These are phyloP conservation scores for Himalopsyche kuldschensis DNA, from an alignment of 2,888 invertebrate genomes.

Conservation along the genomic window DNA sequence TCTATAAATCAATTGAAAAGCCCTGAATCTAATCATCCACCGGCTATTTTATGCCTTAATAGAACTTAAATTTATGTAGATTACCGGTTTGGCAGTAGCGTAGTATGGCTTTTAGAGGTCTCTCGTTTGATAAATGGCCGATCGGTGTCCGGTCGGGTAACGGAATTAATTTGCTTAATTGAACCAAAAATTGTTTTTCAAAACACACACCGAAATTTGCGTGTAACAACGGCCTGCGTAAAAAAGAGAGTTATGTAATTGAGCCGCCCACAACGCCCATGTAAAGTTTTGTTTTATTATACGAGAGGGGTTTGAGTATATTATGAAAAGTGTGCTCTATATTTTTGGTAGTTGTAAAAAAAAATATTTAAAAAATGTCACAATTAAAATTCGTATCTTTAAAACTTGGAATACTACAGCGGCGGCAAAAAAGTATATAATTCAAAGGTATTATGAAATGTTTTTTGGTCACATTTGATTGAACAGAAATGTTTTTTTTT, in stretches of 20 bases:
- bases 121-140: constrained; percentile 26
- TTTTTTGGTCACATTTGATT: too few relatives aligned
- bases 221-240: background rate
- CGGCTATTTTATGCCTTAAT: constrained; percentile 4
- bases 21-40: background rate
- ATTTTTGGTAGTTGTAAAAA: too few relatives aligned
- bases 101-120: constrained; percentile 13
- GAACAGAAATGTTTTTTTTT: too few relatives aligned
- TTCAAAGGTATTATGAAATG: too few relatives aligned
- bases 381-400: too few relatives aligned
- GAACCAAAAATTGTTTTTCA: background rate
- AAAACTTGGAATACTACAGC: too few relatives aligned
- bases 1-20: background rate
- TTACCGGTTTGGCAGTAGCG: constrained; percentile 12
- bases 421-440: too few relatives aligned
- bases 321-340: too few relatives aligned
- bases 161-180: constrained; percentile 21
- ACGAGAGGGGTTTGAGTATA: background rate
- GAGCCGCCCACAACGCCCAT: background rate
- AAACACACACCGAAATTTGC: background rate
- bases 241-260: background rate
- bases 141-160: constrained; percentile 24
- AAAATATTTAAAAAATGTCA: too few relatives aligned
- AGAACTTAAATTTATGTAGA: constrained; percentile 26
- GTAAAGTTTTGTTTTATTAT: background rate